Conservation (phyloP, 2,113 vertebrate species). For the Chelonoidis abingdonii region DNA sequence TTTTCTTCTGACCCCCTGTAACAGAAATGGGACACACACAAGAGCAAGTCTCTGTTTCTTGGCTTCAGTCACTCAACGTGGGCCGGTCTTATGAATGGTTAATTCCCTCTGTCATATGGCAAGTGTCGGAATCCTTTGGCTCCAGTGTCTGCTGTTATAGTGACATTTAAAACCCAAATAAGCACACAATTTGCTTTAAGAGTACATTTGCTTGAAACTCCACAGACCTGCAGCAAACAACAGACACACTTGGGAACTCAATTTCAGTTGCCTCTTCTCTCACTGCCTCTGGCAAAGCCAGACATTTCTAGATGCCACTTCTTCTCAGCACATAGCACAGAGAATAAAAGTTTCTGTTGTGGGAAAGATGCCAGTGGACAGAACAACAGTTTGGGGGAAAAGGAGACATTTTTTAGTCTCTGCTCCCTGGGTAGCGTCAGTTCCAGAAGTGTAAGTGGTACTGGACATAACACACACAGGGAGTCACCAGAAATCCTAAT, state of each 20-base stretch:
- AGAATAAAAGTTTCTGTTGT: not conserved
- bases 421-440: not conserved
- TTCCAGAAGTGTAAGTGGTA: not conserved
- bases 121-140: accelerated
- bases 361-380: not conserved
- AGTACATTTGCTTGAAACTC: not conserved
- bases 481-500: not conserved
- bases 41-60: not conserved
- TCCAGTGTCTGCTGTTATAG: accelerated
- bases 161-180: not conserved
- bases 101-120: not conserved
- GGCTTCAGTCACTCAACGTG: not conserved
- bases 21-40: not conserved
- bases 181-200: not conserved
- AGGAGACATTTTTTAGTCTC: not conserved
- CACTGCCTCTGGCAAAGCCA: not conserved
- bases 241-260: not conserved
- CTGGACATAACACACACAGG: not conserved
- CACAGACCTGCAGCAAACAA: not conserved
- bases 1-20: not conserved
- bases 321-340: not conserved
- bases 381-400: not conserved
- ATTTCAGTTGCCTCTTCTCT: not conserved
- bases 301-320: not conserved
- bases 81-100: not conserved